Base-by-base conservation (phyloP, 2,888 invertebrate genomes). In the Drosophila helvetica region DNA sequence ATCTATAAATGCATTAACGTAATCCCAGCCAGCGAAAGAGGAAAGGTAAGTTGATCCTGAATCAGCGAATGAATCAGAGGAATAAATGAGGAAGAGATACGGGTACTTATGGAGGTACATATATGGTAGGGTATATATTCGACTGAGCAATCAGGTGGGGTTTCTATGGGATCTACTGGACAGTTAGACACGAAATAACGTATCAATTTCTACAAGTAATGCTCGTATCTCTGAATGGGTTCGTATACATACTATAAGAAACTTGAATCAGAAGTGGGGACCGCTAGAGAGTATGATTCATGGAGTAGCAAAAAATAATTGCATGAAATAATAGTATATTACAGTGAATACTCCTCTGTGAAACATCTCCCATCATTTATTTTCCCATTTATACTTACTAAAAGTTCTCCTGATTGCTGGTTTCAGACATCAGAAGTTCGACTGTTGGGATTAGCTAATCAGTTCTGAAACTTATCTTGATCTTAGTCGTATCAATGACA, bases 31-130 rank as follows among this genome's bases (percentile, higher is more conserved):
- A 17, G 30, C 10, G 46, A n/a, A 22, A 33, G 15, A 42, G 27
- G 66, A 48, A 45, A 52, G 30, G 8, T 54, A 55, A 19, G 38
- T 4, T 38, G 19, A 45, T 38, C 45, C 47, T 43, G 64, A 71
- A 57, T 70, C 64, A 48, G 25, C 50, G 38, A n/a, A 38, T 54
- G 68, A 65, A 65, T 48, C 68, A 66, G 68, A 48, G 15, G 47
- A 55, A 33, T 55, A 66, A 68, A 50, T 66, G n/a, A 10, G n/a
- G 9, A 15, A 3, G 7, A n/a, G 6, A 38, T 38, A 15, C n/a
- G 17, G 38, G 19, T 10, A 45, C 30, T 62, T 22, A 18, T 6
- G 12, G 22, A 18, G 30, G 9, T 33, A 33, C 12, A n/a, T 27
- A 30, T 27, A 27, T 27, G 43, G 9, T 51, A 30, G 38, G 65